Evolutionary conservation across 2,113 vertebrate species (phyloP), one percentile per base, ranked within the genome.

Genomic region (Hydropotes inermis): DNA sequence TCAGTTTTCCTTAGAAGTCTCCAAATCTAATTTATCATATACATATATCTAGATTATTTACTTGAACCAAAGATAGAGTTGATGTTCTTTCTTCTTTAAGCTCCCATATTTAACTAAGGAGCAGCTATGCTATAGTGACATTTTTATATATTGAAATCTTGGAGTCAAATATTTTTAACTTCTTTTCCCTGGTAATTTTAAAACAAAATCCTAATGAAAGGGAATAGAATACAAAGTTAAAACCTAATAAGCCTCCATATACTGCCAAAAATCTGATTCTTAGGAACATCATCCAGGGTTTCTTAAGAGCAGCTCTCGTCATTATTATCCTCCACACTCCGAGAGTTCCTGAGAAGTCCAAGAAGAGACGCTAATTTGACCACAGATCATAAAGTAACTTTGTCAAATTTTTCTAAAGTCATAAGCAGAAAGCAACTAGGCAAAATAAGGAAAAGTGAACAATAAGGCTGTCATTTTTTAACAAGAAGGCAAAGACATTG

Each of bases 151-250:
- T 33, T 58, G 33, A 88, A 93, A n/a, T 82, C 3, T 1, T 33
- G 13, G 50, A 50, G 16, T 64, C 45, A 87, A 91, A 13, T 83
- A 86, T 70, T 78, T 91, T 91, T 57, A 95, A 93, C 14, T 58
- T 88, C 47, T 91, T 50, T 67, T 74, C 30, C 7, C n/a, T 67
- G 21, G 6, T 25, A 87, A 8, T 70, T 84, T 85, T 54, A 60
- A 97, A 92, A 92, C n/a, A 91, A 87, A 88, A 76, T 43, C 30
- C 15, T 52, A 9, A 58, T 58, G 55, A 93, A 96, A 95, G 16
- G 11, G 15, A 57, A 83, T 84, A 33, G 21, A 81, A 91, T 52
- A 23, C 5, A 25, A 93, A 76, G 25, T 60, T 74, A 57, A 91
- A 84, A 54, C 17, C 28, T 76, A 87, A 79, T 83, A 15, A 79